A percentile compares a stretch with the other conserved stretches of the same genome.
Conservation (phyloP, 2,888 invertebrate species). For the Leucophora obtusa region DNA sequence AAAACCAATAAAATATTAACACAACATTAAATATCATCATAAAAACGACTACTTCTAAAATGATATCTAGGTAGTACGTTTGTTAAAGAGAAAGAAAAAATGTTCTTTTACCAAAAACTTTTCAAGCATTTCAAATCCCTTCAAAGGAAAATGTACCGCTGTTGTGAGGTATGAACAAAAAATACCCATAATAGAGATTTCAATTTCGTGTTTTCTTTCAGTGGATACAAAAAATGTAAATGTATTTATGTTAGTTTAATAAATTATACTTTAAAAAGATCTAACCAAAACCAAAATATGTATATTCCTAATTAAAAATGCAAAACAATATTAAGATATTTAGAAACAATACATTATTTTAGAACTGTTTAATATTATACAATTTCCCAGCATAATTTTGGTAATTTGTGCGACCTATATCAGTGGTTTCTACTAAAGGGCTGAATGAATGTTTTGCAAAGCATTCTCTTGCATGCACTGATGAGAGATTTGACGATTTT, state of each 20-base stretch:
- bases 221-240: constrained; percentile 25
- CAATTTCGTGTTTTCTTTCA: background rate
- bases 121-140: constrained; percentile 15
- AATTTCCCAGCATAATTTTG: too few relatives aligned
- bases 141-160: constrained; percentile 39
- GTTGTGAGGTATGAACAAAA: background rate
- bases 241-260: constrained; percentile 43
- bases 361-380: constrained; percentile 20
- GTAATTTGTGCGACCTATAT: too few relatives aligned
- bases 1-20: constrained; percentile 53
- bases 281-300: background rate
- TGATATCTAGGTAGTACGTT: background rate
- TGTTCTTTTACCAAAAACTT: background rate
- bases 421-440: too few relatives aligned
- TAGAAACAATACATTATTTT: constrained; percentile 1
- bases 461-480: too few relatives aligned
- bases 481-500: too few relatives aligned
- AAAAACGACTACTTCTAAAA: constrained; percentile 3
- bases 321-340: constrained; percentile 42
- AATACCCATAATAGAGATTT: constrained; percentile 7
- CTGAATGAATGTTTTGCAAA: too few relatives aligned
- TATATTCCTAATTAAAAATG: constrained; percentile 57
- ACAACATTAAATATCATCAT: constrained; percentile 44
- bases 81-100: background rate
- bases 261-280: constrained; percentile 38